These are phyloP conservation scores for Myopa tessellatipennis DNA, from an alignment of 2,888 invertebrate genomes.

Conservation along the genomic window DNA sequence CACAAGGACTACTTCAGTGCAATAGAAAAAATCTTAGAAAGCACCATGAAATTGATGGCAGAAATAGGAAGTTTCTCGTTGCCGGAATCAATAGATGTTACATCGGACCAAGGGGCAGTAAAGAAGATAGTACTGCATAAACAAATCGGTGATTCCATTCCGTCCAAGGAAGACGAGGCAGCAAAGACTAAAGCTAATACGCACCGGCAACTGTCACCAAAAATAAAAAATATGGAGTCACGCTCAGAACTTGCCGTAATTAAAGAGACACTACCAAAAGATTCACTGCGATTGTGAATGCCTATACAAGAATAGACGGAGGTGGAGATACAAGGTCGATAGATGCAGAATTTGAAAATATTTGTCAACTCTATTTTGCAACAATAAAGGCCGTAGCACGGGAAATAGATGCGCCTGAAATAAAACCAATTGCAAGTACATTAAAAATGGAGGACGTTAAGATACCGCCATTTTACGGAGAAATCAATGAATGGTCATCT, in stretches of 20 bases:
- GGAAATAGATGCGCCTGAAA: background rate
- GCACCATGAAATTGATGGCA: background rate
- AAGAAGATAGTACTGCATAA: background rate
- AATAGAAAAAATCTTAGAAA: background rate
- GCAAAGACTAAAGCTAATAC: background rate
- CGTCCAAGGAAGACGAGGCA: background rate
- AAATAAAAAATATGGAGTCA: slow-evolving; percentile 23
- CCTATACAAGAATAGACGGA: too few relatives aligned
- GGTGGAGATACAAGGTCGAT: too few relatives aligned
- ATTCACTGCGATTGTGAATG: too few relatives aligned
- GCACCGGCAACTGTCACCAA: background rate
- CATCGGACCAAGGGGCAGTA: background rate
- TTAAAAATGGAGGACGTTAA: slow-evolving; percentile 20
- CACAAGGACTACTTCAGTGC: background rate
- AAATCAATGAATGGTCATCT: slow-evolving; percentile 4
- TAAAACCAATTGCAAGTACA: background rate
- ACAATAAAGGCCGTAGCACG: background rate
- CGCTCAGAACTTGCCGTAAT: background rate
- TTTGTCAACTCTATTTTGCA: background rate
- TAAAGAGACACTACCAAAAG: background rate
- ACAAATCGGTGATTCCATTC: background rate
- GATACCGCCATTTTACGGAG: slow-evolving; percentile 21
- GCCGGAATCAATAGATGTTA: background rate
- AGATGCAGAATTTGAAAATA: too few relatives aligned
- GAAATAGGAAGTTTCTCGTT: background rate